Evolutionary conservation across 2,797 vertebrate species (phyloP).

Genomic region (Echiichthys vipera): DNA sequence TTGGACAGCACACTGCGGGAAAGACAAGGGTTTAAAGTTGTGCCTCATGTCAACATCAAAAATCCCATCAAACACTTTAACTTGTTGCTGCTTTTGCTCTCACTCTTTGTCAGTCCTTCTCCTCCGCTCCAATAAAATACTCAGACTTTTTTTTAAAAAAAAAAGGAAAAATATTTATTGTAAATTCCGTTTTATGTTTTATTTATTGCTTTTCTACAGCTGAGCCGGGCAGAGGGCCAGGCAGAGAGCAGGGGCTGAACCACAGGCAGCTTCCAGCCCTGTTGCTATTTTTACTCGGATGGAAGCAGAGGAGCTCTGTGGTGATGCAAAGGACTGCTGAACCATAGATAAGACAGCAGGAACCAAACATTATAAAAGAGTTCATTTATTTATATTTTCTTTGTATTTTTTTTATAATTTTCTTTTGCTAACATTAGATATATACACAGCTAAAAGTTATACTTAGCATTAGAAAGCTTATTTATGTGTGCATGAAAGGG

Average conservation of each 20-base stretch:
- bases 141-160: conserved; percentile 14
- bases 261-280: conserved; percentile 38
- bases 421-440: too few relatives aligned
- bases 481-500: too few relatives aligned
- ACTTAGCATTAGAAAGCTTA: too few relatives aligned
- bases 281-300: conserved; percentile 53
- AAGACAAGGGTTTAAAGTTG: not conserved
- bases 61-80: conserved; percentile 1
- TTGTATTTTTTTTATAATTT: too few relatives aligned
- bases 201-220: conserved; percentile 51
- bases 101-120: not conserved
- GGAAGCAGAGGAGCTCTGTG: conserved; percentile 30
- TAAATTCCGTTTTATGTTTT: conserved; percentile 56
- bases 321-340: conserved; percentile 32
- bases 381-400: too few relatives aligned
- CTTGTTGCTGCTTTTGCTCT: conserved; percentile 28
- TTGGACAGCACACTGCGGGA: not conserved
- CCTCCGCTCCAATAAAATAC: conserved; percentile 29
- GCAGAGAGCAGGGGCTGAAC: conserved; percentile 29
- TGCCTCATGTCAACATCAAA: not conserved
- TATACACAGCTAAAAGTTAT: too few relatives aligned
- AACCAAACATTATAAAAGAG: too few relatives aligned
- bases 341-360: conserved; percentile 6
- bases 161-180: conserved; percentile 56
- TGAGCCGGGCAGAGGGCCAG: conserved; percentile 47